phyloP scores from a whole-genome alignment of 2,113 vertebrate genomes.

The Petromus typicus region DNA sequence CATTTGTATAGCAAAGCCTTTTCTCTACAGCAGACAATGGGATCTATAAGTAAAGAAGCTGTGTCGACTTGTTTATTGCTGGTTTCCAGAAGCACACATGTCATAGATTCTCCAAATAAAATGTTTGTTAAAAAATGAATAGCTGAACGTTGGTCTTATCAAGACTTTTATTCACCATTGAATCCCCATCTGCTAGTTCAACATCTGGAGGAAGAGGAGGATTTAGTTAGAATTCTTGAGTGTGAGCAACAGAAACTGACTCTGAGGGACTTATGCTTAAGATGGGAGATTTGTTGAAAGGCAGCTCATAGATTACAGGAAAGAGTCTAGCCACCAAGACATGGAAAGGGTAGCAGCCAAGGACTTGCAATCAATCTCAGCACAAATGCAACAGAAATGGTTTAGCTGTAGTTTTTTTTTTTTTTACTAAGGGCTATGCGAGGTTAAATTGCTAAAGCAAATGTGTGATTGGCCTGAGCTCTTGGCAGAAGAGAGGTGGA shows the following conservation, averaged over 20 bases:
- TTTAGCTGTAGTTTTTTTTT: neutral
- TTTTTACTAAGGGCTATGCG: neutral
- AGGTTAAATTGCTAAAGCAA: neutral
- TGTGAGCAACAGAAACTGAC: neutral
- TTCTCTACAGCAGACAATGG: neutral
- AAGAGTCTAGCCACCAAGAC: neutral
- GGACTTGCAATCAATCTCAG: neutral
- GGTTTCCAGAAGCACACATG: neutral
- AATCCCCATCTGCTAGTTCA: neutral
- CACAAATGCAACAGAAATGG: neutral
- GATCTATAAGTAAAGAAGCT: neutral
- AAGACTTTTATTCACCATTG: neutral
- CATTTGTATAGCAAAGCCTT: neutral
- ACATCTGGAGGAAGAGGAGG: neutral
- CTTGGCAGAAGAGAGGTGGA: neutral
- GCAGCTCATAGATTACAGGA: neutral
- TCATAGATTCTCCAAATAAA: neutral
- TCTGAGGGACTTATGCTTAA: neutral
- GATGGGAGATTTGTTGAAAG: neutral
- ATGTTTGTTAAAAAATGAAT: neutral
- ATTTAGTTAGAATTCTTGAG: neutral
- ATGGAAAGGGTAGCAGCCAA: neutral
- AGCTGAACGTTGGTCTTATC: slow-evolving; percentile 1
- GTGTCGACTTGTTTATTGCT: neutral
- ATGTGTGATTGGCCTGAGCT: neutral